Conservation (phyloP, 2,888 invertebrate species). For the Sphaerolaimus hirsutus region DNA sequence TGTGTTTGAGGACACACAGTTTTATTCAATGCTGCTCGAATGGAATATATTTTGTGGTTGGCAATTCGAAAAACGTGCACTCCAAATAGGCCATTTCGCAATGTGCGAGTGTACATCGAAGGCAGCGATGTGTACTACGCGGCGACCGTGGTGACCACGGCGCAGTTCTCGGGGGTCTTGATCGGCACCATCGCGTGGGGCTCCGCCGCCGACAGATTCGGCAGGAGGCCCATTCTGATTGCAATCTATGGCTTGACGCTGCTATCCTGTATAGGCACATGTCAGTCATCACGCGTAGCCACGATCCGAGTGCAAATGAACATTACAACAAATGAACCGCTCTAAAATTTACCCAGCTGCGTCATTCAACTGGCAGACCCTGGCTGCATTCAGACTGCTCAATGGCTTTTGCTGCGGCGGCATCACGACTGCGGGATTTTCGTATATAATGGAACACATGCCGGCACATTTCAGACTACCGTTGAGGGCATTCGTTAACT, state of each 20-base stretch:
- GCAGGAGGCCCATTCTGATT: constrained; percentile 8
- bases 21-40: too few relatives aligned
- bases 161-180: constrained; percentile 12
- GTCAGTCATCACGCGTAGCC: too few relatives aligned
- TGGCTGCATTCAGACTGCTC: constrained; percentile 11
- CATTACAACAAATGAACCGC: too few relatives aligned
- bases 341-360: too few relatives aligned
- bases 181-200: constrained; percentile 11
- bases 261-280: too few relatives aligned
- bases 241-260: not conserved
- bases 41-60: too few relatives aligned
- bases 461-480: constrained; percentile 22
- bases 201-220: constrained; percentile 11
- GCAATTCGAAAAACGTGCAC: too few relatives aligned
- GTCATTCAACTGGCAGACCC: constrained; percentile 10
- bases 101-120: too few relatives aligned
- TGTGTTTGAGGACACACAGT: too few relatives aligned
- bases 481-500: constrained; percentile 21
- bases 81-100: too few relatives aligned
- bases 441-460: constrained; percentile 23
- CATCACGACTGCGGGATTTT: constrained; percentile 19
- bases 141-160: constrained; percentile 7
- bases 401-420: constrained; percentile 15
- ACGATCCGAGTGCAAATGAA: too few relatives aligned
- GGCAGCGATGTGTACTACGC: not conserved